Evolutionary conservation across 1,140 invertebrate species (phyloP).

Genomic region (Frieseomelitta varia): DNA sequence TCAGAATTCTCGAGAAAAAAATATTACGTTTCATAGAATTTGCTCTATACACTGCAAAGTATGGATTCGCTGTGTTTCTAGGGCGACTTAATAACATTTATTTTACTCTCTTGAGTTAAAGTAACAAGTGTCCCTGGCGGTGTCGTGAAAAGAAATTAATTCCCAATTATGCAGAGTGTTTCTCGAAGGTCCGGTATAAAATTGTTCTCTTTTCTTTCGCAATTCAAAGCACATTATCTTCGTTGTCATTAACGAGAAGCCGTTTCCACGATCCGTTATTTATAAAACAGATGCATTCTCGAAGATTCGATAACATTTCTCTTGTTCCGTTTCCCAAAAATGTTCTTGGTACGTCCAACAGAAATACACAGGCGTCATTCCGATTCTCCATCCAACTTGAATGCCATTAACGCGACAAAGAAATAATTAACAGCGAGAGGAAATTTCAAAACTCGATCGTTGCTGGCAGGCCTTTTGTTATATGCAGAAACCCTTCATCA

Average conservation of each 20-base stretch:
- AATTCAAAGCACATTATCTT: too few species aligned
- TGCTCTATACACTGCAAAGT: neutral
- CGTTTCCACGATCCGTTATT: too few species aligned
- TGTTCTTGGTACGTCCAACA: neutral
- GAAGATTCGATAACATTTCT: neutral
- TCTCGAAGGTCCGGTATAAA: neutral
- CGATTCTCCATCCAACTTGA: neutral
- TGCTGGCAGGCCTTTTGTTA: neutral
- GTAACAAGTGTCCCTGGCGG: neutral
- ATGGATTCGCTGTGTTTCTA: neutral
- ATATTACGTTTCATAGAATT: neutral
- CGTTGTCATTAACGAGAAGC: too few species aligned
- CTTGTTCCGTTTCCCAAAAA: neutral
- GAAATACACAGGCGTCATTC: neutral
- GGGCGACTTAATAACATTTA: neutral
- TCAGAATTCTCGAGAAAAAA: neutral
- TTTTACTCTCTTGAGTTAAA: neutral
- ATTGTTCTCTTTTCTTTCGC: too few species aligned
- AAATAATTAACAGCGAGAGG: neutral
- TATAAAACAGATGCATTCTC: neutral
- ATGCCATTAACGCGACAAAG: neutral
- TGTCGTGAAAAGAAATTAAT: too few species aligned
- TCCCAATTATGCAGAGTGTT: too few species aligned
- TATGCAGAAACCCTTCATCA: neutral
- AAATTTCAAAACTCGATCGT: neutral